Percentiles rank a stretch among this genome's conserved stretches.
These are phyloP conservation scores for Drosophila trapezifrons DNA, from an alignment of 1,140 invertebrate genomes.

Conservation along the genomic window DNA sequence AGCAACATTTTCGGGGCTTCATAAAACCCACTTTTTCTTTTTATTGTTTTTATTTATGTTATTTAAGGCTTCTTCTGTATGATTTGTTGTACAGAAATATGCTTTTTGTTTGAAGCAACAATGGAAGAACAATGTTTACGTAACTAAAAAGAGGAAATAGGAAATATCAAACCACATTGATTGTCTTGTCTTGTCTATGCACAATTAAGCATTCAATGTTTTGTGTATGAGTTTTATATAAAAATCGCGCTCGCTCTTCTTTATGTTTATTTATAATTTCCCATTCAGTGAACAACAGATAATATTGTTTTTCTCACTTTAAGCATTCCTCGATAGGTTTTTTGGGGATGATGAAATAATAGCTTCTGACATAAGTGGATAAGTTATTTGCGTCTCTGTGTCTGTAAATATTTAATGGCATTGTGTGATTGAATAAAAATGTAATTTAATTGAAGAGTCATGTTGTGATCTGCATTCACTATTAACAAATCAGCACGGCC, in stretches of 20 bases:
- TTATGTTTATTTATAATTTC: conserved; percentile 18
- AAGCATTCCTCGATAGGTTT: not conserved
- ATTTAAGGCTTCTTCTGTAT: conserved; percentile 1
- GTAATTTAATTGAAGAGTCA: conserved; percentile 59
- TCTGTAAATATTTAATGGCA: conserved; percentile 11
- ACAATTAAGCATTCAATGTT: conserved; percentile 55
- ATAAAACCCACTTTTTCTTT: conserved; percentile 2
- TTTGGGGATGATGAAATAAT: conserved; percentile 4
- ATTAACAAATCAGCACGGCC: conserved; percentile 47
- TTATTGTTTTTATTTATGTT: conserved; percentile 4
- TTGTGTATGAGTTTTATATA: conserved; percentile 45
- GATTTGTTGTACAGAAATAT: conserved; percentile 16
- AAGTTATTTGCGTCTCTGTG: not conserved
- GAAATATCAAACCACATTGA: conserved; percentile 80
- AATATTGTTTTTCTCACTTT: conserved; percentile 1
- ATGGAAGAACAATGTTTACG: conserved; percentile 60
- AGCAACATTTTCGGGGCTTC: not conserved
- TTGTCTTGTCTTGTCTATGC: conserved; percentile 70
- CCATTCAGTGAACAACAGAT: conserved; percentile 18
- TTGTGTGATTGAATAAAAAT: conserved; percentile 46
- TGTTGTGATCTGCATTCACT: conserved; percentile 31
- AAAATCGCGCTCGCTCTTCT: conserved; percentile 15
- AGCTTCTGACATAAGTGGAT: not conserved
- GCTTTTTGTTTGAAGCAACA: conserved; percentile 27
- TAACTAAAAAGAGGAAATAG: conserved; percentile 47